Evolutionary conservation across 2,888 invertebrate genomes (phyloP), one percentile per base, ranked within the genome.

Genomic region (Pedicia rivosa): DNA sequence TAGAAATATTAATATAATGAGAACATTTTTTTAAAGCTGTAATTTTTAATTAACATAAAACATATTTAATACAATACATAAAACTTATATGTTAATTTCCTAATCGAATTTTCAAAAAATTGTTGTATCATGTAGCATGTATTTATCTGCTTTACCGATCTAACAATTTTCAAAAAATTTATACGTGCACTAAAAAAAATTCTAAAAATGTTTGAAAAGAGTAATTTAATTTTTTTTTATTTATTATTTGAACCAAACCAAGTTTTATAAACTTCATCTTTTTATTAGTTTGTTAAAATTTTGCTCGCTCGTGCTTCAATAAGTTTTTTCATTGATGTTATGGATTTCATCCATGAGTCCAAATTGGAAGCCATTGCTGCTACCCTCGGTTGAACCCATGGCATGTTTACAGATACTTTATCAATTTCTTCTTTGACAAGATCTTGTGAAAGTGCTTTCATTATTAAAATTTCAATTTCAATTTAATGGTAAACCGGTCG

Each of bases 381-480:
- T 6, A 62, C 79, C 44, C 81, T 62, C 4, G 81, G 81, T 53
- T 80, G 78, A n/a, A 79, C 79, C 81, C 81, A 82, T 7, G 73
- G 73, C 66, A 81, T 71, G 50, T 72, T 71, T 4, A 80, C 75
- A 35, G 64, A 62, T 5, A 94, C 90, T 66, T 95, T 90, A 65
- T 97, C 95, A 46, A 97, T 94, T 41, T 83, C 83, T 2, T 95
- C 98, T 40, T 81, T 77, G 4, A 99, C 87, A 12, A 98, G 69
- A 15, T 87, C 90, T 55, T 94, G 81, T 0, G 95, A 88, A 17
- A 98, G 59, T 0, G 97, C 97, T 62, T 92, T 94, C 97, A 99
- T 98, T 2, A 98, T 88, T 30, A 98, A 65, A 43, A 92, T 67
- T 56, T 98, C 98, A 14, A 98, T 90, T 55, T 90, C 83, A 46